Evolutionary conservation across 2,797 vertebrate species (phyloP).

Genomic region (Sebastes cheni): DNA sequence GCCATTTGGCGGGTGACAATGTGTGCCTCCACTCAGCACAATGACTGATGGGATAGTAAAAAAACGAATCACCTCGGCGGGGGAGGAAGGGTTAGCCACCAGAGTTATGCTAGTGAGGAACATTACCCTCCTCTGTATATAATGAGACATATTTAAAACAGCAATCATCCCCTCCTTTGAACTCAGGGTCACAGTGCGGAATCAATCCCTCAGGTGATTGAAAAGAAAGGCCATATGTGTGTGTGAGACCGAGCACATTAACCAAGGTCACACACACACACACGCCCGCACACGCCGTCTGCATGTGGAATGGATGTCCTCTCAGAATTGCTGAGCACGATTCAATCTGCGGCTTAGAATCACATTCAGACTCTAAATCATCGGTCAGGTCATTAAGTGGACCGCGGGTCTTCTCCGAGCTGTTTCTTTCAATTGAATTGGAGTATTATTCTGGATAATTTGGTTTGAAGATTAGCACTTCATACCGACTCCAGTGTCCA

Average conservation of each 20-base stretch:
- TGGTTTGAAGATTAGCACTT: slow-evolving; percentile 71
- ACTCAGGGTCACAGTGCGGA: slow-evolving; percentile 67
- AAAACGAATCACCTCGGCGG: slow-evolving; percentile 62
- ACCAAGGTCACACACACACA: slow-evolving; percentile 73
- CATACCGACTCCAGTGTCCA: slow-evolving; percentile 35
- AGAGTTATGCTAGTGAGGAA: slow-evolving; percentile 54
- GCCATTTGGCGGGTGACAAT: slow-evolving; percentile 25
- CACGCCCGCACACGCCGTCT: slow-evolving; percentile 21
- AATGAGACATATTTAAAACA: slow-evolving; percentile 83
- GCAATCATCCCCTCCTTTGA: slow-evolving; percentile 79
- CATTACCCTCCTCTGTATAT: slow-evolving; percentile 74
- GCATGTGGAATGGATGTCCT: slow-evolving; percentile 62
- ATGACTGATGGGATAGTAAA: slow-evolving; percentile 71
- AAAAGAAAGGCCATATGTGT: slow-evolving; percentile 74
- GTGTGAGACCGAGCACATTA: slow-evolving; percentile 64
- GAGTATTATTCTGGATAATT: slow-evolving; percentile 77
- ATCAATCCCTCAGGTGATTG: slow-evolving; percentile 78
- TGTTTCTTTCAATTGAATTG: slow-evolving; percentile 76
- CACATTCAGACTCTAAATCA: slow-evolving; percentile 75
- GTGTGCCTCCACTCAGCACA: slow-evolving; percentile 46
- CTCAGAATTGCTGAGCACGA: slow-evolving; percentile 69
- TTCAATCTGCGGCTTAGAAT: slow-evolving; percentile 75
- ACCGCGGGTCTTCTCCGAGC: slow-evolving; percentile 48
- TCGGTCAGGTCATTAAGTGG: slow-evolving; percentile 69
- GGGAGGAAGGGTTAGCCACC: slow-evolving; percentile 49